phyloP scores from a whole-genome alignment of 2,888 invertebrate genomes.

The Cerceris ruficornis region DNA sequence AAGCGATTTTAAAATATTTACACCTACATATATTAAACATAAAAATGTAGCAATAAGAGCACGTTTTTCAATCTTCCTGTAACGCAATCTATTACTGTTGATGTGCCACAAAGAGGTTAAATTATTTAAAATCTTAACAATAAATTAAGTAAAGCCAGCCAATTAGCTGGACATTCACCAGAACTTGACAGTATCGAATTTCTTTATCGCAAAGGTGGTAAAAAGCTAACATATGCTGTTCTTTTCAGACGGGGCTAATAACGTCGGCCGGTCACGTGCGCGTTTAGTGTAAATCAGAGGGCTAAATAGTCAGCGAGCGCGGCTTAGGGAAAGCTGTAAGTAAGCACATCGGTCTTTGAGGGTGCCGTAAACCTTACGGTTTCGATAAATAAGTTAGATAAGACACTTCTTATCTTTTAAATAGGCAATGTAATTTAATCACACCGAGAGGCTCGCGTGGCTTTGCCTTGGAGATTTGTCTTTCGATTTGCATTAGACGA shows the following conservation, averaged over 20 bases:
- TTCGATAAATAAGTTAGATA: slow-evolving; percentile 66
- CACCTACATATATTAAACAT: no score
- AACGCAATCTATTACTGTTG: no score
- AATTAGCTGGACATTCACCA: no score
- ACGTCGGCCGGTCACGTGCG: slow-evolving; percentile 43
- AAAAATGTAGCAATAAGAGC: no score
- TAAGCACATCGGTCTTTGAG: slow-evolving; percentile 28
- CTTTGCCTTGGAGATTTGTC: slow-evolving; percentile 60
- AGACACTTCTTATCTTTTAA: slow-evolving; percentile 63
- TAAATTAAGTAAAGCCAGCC: no score
- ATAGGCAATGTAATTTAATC: slow-evolving; percentile 67
- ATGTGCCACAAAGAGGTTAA: no score
- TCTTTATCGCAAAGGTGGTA: not conserved
- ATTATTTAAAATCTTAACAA: no score
- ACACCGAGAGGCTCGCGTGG: slow-evolving; percentile 61
- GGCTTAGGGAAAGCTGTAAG: slow-evolving; percentile 11
- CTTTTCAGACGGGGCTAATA: slow-evolving; percentile 45
- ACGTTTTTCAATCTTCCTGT: no score
- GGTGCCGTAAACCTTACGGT: slow-evolving; percentile 11
- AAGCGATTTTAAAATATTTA: no score
- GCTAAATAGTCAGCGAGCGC: slow-evolving; percentile 28
- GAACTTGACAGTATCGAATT: not conserved
- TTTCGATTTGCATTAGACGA: slow-evolving; percentile 30
- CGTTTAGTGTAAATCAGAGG: slow-evolving; percentile 52
- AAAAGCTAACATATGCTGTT: slow-evolving; percentile 37